Evolutionary conservation across 2,888 invertebrate genomes (phyloP), one percentile per base, ranked within the genome.

Genomic region (Megaustenia siamemsis): DNA sequence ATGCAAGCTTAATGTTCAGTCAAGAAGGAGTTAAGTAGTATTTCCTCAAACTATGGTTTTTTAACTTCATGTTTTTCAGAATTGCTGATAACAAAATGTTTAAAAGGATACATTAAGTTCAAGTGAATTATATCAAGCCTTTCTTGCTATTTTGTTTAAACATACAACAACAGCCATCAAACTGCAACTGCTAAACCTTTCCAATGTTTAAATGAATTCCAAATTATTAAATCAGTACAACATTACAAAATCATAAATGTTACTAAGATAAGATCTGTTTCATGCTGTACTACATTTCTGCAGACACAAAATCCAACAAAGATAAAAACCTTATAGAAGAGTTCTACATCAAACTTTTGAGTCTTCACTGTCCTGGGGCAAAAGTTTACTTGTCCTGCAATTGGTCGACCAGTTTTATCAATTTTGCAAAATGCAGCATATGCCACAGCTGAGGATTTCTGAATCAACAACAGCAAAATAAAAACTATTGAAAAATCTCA

Each of bases 341-440:
- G 76, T n/a, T 88, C 83, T 53, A 86, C 69, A 53, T 84, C 83
- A 68, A 86, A 85, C 32, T 86, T 80, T 15, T 83, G 60, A 21
- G 77, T 71, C 68, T 87, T 87, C 3, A 92, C 69, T 45, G 87
- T 86, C n/a, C 83, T 80, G 6, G 94, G 93, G 86, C 94, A 94
- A 86, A 94, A 90, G 86, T 94, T 94, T 73, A 93, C 90, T 77
- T 90, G 92, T n/a, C 93, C 94, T 38, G 94, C 93, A 66, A 93
- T 87, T 40, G 94, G 94, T 68, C 94, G 89, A 66, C 89, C 90
- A 80, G 89, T 89, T 71, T 89, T 87, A 77, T 92, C 93, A 38
- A 91, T 84, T 85, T 91, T 91, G 86, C 94, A 94, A 71, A 90
- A 90, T 4, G 90, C 87, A 38, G 93, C 92, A 89, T 93, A 93